phyloP scores from a whole-genome alignment of 2,888 invertebrate species.

The Alcis repandata region DNA sequence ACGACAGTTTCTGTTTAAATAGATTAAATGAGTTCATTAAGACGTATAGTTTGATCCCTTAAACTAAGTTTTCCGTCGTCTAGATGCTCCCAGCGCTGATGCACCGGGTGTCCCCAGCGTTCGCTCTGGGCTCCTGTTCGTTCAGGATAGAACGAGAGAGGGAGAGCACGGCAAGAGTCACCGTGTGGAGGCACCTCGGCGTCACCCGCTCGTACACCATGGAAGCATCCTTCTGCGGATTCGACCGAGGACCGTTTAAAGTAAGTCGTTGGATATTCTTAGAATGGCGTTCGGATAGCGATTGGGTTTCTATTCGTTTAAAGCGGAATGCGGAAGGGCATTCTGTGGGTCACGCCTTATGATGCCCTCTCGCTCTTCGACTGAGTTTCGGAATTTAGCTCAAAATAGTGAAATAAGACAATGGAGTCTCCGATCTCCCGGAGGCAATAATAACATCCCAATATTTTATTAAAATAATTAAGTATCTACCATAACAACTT shows the following conservation, averaged over 20 bases:
- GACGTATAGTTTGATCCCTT: neutral
- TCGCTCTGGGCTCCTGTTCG: slow-evolving; percentile 90
- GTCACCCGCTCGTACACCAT: slow-evolving; percentile 93
- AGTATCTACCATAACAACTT: too few relatives aligned
- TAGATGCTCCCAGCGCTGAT: slow-evolving; percentile 91
- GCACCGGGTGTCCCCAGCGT: slow-evolving; percentile 90
- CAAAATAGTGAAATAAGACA: neutral
- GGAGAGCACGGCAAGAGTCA: slow-evolving; percentile 94
- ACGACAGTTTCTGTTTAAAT: too few relatives aligned
- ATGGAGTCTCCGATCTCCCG: too few relatives aligned
- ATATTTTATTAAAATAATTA: too few relatives aligned
- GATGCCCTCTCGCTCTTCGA: neutral
- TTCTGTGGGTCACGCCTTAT: neutral
- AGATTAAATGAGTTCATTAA: neutral
- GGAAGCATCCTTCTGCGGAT: slow-evolving; percentile 95
- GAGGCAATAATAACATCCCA: too few relatives aligned
- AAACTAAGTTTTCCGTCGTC: neutral
- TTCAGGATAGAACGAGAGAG: slow-evolving; percentile 92
- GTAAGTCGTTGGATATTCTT: slow-evolving; percentile 64
- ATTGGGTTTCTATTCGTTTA: neutral
- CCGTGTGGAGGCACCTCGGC: slow-evolving; percentile 94
- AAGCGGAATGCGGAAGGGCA: neutral
- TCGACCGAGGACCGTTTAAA: slow-evolving; percentile 91
- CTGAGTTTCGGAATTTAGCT: neutral
- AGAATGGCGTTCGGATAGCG: neutral